Conservation (phyloP, 1,140 invertebrate genomes). For the Trichonephila inaurata region DNA sequence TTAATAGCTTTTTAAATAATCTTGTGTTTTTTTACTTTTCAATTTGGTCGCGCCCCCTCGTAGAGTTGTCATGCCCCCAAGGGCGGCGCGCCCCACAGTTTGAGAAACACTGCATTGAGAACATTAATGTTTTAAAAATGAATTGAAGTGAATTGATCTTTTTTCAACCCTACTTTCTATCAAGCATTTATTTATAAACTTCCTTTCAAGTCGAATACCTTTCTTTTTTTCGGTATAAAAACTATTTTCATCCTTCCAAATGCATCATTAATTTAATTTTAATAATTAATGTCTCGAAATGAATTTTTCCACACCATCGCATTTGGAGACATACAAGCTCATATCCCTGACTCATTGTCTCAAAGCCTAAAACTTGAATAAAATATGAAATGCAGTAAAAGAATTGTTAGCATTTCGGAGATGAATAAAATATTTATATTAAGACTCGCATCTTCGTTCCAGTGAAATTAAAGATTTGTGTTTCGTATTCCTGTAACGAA, state of each 20-base stretch:
- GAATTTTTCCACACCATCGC: background rate
- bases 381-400: background rate
- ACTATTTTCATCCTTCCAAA: background rate
- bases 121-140: too few species aligned
- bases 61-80: too few species aligned
- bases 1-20: too few species aligned
- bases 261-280: background rate
- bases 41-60: too few species aligned
- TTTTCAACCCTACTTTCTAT: too few species aligned
- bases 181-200: too few species aligned
- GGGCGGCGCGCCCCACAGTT: too few species aligned
- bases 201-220: too few species aligned
- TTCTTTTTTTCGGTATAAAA: background rate
- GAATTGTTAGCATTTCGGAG: background rate
- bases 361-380: background rate
- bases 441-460: background rate
- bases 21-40: too few species aligned
- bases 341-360: background rate
- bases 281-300: constrained; percentile 5
- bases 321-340: background rate
- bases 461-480: background rate
- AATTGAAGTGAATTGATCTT: too few species aligned
- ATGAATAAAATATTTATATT: constrained; percentile 13
- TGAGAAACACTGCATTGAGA: too few species aligned
- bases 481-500: background rate